These are phyloP conservation scores for Merluccius polli DNA, from an alignment of 2,797 vertebrate genomes.

Conservation along the genomic window DNA sequence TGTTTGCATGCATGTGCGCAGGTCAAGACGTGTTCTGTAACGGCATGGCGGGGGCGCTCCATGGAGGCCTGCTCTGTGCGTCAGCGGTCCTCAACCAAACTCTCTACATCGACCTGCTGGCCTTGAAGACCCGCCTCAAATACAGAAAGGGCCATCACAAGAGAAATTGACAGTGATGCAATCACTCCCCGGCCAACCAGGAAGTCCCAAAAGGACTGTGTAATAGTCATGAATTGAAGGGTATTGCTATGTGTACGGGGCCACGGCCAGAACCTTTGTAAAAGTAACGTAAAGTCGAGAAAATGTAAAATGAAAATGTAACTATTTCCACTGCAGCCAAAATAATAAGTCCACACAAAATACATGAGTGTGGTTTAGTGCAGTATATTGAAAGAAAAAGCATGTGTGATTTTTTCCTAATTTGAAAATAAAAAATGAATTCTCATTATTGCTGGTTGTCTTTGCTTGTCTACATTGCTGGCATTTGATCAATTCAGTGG, in stretches of 20 bases:
- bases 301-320: background rate
- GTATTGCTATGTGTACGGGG: background rate
- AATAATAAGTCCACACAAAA: background rate
- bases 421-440: background rate
- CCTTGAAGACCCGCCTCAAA: constrained; percentile 72
- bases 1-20: constrained; percentile 36
- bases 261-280: background rate
- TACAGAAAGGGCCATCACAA: background rate
- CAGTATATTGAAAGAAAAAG: background rate
- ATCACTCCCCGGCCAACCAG: background rate
- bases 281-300: background rate
- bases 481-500: too few relatives aligned
- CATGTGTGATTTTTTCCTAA: background rate
- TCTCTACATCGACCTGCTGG: constrained; percentile 75
- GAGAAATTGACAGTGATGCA: background rate
- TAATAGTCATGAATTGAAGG: background rate
- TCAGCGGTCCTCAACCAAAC: constrained; percentile 72
- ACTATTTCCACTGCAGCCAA: background rate
- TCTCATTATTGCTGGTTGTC: background rate
- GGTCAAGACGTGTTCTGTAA: constrained; percentile 79
- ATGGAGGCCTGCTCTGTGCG: constrained; percentile 74
- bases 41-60: constrained; percentile 75
- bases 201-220: background rate
- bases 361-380: too few relatives aligned
- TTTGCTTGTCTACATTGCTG: background rate